These are phyloP conservation scores for Pachypeltis micranthus DNA, from an alignment of 1,140 invertebrate species.

Conservation along the genomic window DNA sequence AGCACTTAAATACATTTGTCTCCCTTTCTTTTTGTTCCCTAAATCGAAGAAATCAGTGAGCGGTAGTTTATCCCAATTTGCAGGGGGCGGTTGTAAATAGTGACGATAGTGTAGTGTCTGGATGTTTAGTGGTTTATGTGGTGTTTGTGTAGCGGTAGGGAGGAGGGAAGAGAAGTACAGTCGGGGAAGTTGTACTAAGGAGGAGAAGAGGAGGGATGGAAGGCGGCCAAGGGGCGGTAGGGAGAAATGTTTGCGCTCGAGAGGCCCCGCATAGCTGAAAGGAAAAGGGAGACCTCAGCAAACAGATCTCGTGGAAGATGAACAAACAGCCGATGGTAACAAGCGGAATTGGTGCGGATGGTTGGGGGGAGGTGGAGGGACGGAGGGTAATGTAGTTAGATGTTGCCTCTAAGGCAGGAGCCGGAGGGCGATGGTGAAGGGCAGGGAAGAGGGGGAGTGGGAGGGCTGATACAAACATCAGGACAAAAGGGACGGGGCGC, in stretches of 20 bases:
- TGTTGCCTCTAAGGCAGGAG: neutral
- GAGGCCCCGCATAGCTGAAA: neutral
- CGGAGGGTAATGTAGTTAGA: neutral
- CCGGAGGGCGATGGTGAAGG: neutral
- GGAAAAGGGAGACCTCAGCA: constrained; percentile 1
- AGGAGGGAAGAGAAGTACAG: neutral
- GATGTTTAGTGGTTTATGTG: neutral
- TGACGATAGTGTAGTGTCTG: neutral
- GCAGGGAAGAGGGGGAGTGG: neutral
- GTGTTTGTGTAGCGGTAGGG: too few relatives aligned
- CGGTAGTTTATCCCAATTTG: too few relatives aligned
- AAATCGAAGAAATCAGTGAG: too few relatives aligned
- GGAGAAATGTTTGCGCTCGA: neutral
- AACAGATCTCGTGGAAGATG: neutral
- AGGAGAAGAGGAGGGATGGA: neutral
- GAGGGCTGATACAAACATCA: neutral
- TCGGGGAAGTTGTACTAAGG: neutral
- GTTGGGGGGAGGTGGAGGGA: too few relatives aligned
- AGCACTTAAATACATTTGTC: too few relatives aligned
- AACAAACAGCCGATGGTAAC: neutral
- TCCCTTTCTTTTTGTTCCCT: too few relatives aligned
- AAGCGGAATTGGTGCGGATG: too few relatives aligned
- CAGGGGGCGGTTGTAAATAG: neutral
- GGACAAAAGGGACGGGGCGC: neutral
- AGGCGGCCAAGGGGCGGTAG: too few relatives aligned